phyloP scores from a whole-genome alignment of 1,140 invertebrate genomes.

The Lerema accius region DNA sequence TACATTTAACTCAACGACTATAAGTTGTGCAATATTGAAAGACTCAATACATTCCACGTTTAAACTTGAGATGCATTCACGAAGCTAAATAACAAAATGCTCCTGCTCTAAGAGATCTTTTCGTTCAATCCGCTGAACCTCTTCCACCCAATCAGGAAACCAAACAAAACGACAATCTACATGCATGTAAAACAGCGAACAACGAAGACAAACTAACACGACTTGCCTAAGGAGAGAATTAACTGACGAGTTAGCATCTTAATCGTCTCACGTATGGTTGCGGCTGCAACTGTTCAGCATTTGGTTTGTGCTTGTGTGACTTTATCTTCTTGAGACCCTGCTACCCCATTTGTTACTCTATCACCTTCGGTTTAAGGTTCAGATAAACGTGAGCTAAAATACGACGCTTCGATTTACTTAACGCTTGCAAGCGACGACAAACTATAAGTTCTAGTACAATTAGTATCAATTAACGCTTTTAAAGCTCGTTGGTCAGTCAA shows the following conservation, averaged over 20 bases:
- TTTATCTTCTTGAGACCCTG: not conserved
- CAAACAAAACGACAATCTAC: constrained; percentile 30
- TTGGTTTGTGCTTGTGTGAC: constrained; percentile 34
- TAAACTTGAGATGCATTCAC: not conserved
- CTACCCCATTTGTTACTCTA: not conserved
- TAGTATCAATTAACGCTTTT: no score
- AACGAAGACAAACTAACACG: constrained; percentile 28
- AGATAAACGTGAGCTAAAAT: constrained; percentile 2
- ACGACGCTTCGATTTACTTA: not conserved
- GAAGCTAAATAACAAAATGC: not conserved
- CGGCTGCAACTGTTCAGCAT: constrained; percentile 41
- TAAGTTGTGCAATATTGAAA: no score
- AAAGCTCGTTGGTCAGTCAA: no score
- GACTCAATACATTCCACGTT: no score
- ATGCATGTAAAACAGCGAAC: constrained; percentile 25
- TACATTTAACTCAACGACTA: no score
- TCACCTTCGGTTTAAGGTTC: not conserved
- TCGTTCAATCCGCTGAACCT: not conserved
- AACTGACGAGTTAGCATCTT: constrained; percentile 45
- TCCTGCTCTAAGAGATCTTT: not conserved
- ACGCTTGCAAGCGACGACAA: not conserved
- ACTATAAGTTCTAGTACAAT: not conserved
- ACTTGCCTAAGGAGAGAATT: constrained; percentile 40
- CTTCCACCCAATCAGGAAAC: constrained; percentile 20
- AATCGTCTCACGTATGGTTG: constrained; percentile 47